Base-by-base conservation (phyloP, 1,140 invertebrate genomes). In the Drosophila pruinosa region DNA sequence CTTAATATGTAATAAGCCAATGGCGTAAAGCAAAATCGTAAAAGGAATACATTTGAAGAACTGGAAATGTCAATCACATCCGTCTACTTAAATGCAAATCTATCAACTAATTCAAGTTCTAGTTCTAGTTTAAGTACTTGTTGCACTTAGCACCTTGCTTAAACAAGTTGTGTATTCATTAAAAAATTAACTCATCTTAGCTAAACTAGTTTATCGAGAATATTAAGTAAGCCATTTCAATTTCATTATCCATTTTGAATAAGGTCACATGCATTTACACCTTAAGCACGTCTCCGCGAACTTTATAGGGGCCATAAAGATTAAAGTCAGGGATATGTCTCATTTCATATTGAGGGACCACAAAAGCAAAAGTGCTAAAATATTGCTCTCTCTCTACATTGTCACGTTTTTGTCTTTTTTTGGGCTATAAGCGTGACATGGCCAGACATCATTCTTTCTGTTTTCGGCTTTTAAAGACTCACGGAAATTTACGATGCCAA, bases 401-500 rank as follows among this genome's bases (percentile, higher is more conserved):
- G 81, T 83, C 80, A 83, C 81, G 80, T 85, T 75, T 58, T 14
- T n/a, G 47, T 10, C 19, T 34, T 34, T 28, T 2, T 36, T 2
- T 19, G 14, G 34, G 41, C 54, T 54, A 36, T 58, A 78, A 26
- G 64, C 78, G 52, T 82, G 78, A 83, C 77, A 75, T 72, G 78
- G 77, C 52, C 72, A 53, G 59, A 53, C 39, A 43, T 62, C 26
- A 56, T 65, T 65, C 61, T 71, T 31, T 8, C 24, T 38, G 12
- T 34, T 31, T 48, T 34, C 12, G 12, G 45, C 21, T 45, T 53
- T 63, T 21, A 52, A 62, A 53, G 57, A 61, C 56, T 61, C 47
- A 47, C 52, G 24, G 31, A 75, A 48, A 79, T 85, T 69, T 85
- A 78, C 79, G 80, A 79, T 75, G 56, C 12, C 65, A 73, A 81